Base-by-base conservation (phyloP, 2,113 vertebrate genomes). In the Tympanuchus pallidicinctus region DNA sequence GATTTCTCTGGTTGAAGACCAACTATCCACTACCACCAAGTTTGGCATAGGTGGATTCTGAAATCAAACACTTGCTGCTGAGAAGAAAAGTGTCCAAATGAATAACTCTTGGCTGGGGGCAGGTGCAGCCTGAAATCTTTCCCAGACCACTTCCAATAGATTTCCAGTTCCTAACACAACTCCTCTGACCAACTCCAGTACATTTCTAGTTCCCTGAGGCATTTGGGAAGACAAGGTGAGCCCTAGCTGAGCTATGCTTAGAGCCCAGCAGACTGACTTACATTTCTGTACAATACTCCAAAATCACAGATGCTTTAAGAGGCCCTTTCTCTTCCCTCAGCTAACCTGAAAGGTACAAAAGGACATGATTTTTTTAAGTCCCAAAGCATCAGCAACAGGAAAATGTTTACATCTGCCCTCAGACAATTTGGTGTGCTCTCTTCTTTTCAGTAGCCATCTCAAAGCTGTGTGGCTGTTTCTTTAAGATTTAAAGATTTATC, bases 401-500 rank as follows among this genome's bases (percentile, higher is more conserved):
- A 78, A 64, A 13, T 34, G 47, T 6, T 91, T 86, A 82, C 85
- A 87, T 28, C 19, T 80, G 78, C 65, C 75, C 36, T 71, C 45
- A 40, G 75, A 52, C 28, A 65, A 45, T 47, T 25, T 43, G 50
- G 75, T 64, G 54, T 28, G 60, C 59, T 84, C 60, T 82, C 72
- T 87, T 40, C 60, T 87, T 82, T 64, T 82, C 69, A 48, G 60
- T 36, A 88, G 40, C 11, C 66, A 10, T 30, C 71, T 65, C 77
- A 75, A 85, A 90, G 18, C 28, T 48, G 24, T 15, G 32, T 34
- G 71, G 13, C 19, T 73, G 14, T 77, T 89, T 86, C 84, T 89
- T 91, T 89, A 88, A 77, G 75, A 59, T 18, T n/a, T n/a, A n/a
- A 59, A 59, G 3, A 30, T 86, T 78, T 64, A 28, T 81, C 87